A percentile compares a stretch with the other conserved stretches of the same genome.
These are phyloP conservation scores for Eulemur rufifrons DNA, from an alignment of 2,113 vertebrate species.

Conservation along the genomic window DNA sequence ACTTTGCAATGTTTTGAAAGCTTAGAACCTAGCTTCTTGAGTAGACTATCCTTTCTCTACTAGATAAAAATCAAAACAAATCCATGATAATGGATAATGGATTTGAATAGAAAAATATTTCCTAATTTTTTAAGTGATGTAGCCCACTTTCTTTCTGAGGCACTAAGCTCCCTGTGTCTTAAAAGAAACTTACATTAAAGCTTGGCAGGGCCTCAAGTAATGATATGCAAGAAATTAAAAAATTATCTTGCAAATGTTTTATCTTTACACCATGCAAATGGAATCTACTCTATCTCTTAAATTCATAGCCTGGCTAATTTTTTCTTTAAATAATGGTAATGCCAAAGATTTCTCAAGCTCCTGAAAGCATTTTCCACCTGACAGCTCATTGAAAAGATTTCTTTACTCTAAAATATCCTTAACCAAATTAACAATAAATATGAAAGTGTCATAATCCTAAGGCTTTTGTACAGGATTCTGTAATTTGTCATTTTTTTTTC, in stretches of 20 bases:
- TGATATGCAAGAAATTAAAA: conserved; percentile 41
- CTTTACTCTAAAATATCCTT: conserved; percentile 9
- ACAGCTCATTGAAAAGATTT: background rate
- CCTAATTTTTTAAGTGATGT: background rate
- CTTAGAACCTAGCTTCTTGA: conserved; percentile 32
- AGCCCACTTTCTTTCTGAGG: conserved; percentile 5
- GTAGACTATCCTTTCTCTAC: conserved; percentile 33
- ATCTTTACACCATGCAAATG: background rate
- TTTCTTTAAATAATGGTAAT: conserved; percentile 18
- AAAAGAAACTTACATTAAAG: conserved; percentile 57
- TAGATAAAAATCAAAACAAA: conserved; percentile 70
- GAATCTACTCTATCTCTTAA: background rate
- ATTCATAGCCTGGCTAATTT: background rate
- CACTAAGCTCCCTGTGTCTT: background rate
- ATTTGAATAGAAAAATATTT: conserved; percentile 44
- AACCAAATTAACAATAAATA: conserved; percentile 32
- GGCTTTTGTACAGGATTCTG: background rate
- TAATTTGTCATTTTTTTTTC: background rate
- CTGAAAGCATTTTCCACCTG: background rate
- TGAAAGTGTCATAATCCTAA: background rate
- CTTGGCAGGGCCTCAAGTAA: conserved; percentile 57
- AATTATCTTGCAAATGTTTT: conserved; percentile 56
- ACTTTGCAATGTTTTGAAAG: conserved; percentile 79
- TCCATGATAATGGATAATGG: conserved; percentile 53
- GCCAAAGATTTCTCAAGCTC: background rate